phyloP scores from a whole-genome alignment of 92 coral and sea anemone species.

The Scolanthus callimorphus region DNA sequence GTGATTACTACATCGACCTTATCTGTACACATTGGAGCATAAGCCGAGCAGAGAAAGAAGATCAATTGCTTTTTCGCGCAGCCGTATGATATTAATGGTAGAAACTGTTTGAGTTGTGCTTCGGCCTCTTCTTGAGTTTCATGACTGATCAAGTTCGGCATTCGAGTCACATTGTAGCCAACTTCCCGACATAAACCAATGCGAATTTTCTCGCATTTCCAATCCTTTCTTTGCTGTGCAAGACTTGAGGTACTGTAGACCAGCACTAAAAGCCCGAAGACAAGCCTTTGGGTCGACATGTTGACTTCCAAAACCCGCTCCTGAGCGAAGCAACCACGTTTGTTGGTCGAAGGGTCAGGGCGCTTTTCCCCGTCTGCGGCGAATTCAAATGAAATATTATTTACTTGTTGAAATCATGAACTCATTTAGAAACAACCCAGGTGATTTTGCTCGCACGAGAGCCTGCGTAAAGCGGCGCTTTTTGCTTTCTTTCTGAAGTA shows the following conservation, averaged over 20 bases:
- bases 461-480: neutral
- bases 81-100: conserved; percentile 57
- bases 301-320: too few relatives aligned
- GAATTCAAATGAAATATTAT: too few relatives aligned
- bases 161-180: conserved; percentile 87
- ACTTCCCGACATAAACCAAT: conserved; percentile 45
- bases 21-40: conserved; percentile 89
- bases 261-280: conserved; percentile 2
- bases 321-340: too few relatives aligned
- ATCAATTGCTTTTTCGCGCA: conserved; percentile 76
- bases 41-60: conserved; percentile 92
- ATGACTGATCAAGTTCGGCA: conserved; percentile 87
- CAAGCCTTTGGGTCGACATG: neutral
- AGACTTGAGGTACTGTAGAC: conserved; percentile 15
- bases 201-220: conserved; percentile 78
- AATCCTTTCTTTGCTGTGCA: conserved; percentile 41
- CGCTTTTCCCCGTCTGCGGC: too few relatives aligned
- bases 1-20: conserved; percentile 65
- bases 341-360: too few relatives aligned
- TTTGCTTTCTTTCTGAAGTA: neutral
- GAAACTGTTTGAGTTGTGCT: conserved; percentile 47
- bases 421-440: neutral
- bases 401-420: neutral
- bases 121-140: conserved; percentile 78
- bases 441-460: conserved; percentile 14